phyloP scores from a whole-genome alignment of 2,888 invertebrate genomes.

The Parnassius smintheus region DNA sequence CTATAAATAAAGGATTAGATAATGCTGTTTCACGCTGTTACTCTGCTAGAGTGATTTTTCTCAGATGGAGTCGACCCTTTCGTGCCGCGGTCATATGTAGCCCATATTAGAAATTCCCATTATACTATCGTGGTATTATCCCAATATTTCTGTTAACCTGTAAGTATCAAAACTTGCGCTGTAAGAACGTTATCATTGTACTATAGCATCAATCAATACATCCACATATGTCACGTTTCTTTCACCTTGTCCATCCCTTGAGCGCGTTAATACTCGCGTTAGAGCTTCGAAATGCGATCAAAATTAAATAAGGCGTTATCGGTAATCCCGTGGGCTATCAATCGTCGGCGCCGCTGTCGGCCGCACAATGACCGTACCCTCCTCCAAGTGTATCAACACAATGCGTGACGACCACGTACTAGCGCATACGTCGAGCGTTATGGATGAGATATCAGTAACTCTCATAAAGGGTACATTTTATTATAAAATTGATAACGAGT shows the following conservation, averaged over 20 bases:
- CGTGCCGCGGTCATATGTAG: no score
- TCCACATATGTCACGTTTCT: slow-evolving; percentile 28
- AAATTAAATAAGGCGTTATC: slow-evolving; percentile 64
- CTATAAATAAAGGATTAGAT: no score
- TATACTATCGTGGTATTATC: no score
- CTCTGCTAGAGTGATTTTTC: no score
- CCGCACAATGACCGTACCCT: slow-evolving; percentile 54
- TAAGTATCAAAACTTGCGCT: no score
- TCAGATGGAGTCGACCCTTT: no score
- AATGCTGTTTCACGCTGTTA: no score
- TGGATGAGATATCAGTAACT: slow-evolving; percentile 36
- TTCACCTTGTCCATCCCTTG: slow-evolving; percentile 42
- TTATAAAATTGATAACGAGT: slow-evolving; percentile 4
- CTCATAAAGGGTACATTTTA: slow-evolving; percentile 13
- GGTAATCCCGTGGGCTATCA: slow-evolving; percentile 60
- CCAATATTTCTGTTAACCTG: no score
- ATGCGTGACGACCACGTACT: slow-evolving; percentile 30
- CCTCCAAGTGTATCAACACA: slow-evolving; percentile 32
- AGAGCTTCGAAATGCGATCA: slow-evolving; percentile 38
- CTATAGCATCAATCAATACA: background rate
- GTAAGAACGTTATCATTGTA: background rate
- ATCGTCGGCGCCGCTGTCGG: slow-evolving; percentile 43
- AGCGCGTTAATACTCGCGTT: slow-evolving; percentile 30
- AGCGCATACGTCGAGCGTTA: slow-evolving; percentile 5
- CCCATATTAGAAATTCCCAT: no score